Evolutionary conservation across 1,140 invertebrate species (phyloP), one percentile per base, ranked within the genome.

Genomic region (Cepaea nemoralis): DNA sequence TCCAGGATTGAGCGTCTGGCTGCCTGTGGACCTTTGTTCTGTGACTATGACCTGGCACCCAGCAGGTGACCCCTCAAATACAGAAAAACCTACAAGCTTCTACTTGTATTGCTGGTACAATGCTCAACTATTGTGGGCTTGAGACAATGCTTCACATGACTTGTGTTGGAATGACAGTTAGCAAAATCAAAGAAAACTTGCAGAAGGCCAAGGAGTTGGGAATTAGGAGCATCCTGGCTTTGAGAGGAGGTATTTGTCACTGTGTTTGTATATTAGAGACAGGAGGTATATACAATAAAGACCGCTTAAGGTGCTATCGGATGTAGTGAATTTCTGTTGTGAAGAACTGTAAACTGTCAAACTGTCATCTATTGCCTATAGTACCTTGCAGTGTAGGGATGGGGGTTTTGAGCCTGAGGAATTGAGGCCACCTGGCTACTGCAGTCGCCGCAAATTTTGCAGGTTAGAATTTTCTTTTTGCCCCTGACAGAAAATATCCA

Each of bases 21-120:
- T 66, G 83, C 86, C 67, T 93, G 93, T 40, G 89, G 91, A 27
- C 94, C 94, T 3, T 87, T 94, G 42, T 94, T 94, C 87, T 93
- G 93, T 89, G 94, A 94, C n/a, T 88, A 92, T 94, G 67, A 94
- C 94, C 6, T 94, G 94, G 94, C 94, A 94, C 87, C 90, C 93
- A 14, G 92, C 93, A 12, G 93, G 93, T 37, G 93, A 94, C 87
- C 93, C 93, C 0, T 91, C 90, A n/a, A 92, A 90, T 66, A 85
- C 88, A 24, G 92, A 94, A 75, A 92, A 93, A 48, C 93, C 93
- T 67, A 94, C 93, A 0, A 94, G 93, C 50, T n/a, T 94, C 93
- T 6, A 92, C 93, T 40, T 94, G 92, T 45, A 94, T 94, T 82
- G 94, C 94, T 16, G 91, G 90, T 37, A 92, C 92, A 19, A 92